phyloP scores from a whole-genome alignment of 2,888 invertebrate species.

The Holacanthella duospinosa region DNA sequence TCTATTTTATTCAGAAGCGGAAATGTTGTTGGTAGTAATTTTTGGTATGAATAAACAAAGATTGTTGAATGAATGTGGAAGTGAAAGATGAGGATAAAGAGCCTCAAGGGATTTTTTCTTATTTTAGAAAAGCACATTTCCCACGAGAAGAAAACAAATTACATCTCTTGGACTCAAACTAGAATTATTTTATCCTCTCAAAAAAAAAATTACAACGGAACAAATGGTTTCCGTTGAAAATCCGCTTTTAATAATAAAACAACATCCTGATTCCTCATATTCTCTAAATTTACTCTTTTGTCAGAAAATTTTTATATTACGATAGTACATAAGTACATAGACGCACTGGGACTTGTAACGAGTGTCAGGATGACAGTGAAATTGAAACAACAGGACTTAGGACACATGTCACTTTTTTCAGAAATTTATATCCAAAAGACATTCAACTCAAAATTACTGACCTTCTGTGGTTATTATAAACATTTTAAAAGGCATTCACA shows the following conservation, averaged over 20 bases:
- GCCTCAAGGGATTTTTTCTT: neutral
- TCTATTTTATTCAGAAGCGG: too few relatives aligned
- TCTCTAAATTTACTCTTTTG: too few relatives aligned
- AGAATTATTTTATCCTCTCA: too few relatives aligned
- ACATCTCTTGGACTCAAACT: neutral
- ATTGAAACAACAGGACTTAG: neutral
- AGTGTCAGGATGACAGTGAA: constrained; percentile 3
- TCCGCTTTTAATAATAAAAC: neutral
- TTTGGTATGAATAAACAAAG: neutral
- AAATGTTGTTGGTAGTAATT: too few relatives aligned
- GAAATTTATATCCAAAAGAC: neutral
- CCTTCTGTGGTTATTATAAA: too few relatives aligned
- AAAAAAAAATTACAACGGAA: too few relatives aligned
- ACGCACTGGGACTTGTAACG: neutral
- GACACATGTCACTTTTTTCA: neutral
- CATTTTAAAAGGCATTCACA: too few relatives aligned
- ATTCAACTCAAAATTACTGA: too few relatives aligned
- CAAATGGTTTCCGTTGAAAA: neutral
- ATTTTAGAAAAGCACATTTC: neutral
- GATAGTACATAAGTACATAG: neutral
- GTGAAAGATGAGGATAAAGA: constrained; percentile 2
- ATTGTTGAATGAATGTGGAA: constrained; percentile 4
- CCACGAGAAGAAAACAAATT: constrained; percentile 1
- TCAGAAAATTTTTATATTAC: too few relatives aligned
- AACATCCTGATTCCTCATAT: neutral